Conservation (phyloP, 1,140 invertebrate genomes). For the Polypedilum vanderplanki region DNA sequence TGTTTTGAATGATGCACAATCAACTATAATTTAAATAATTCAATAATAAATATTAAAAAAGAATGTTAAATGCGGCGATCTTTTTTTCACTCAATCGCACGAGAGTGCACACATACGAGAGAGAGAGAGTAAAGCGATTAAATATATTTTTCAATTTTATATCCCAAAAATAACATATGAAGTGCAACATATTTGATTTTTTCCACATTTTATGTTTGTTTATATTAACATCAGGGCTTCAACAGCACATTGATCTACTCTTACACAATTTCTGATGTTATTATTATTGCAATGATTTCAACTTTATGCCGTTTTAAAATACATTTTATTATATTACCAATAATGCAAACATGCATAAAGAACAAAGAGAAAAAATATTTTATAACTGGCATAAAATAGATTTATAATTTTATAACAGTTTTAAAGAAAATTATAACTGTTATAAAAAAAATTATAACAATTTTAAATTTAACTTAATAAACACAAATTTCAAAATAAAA, state of each 20-base stretch:
- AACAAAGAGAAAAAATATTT: too few species aligned
- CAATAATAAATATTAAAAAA: slow-evolving; percentile 5
- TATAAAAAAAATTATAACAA: too few species aligned
- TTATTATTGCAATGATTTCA: too few species aligned
- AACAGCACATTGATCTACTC: not conserved
- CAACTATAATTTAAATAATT: not conserved
- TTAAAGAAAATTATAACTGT: too few species aligned
- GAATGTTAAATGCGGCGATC: not conserved
- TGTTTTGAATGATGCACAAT: not conserved
- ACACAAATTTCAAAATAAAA: too few species aligned
- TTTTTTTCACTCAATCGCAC: not conserved
- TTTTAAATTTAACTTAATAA: too few species aligned
- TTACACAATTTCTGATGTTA: too few species aligned
- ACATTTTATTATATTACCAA: too few species aligned
- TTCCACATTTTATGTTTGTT: slow-evolving; percentile 21
- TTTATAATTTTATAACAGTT: too few species aligned
- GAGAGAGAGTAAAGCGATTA: not conserved
- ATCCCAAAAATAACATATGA: slow-evolving; percentile 21
- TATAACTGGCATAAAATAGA: too few species aligned
- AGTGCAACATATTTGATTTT: slow-evolving; percentile 29
- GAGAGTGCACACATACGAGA: not conserved
- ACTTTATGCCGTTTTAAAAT: too few species aligned
- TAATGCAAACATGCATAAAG: too few species aligned
- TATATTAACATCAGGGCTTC: not conserved
- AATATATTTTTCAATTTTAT: slow-evolving; percentile 14